Conservation (phyloP, 2,113 vertebrate species). For the Scomber colias region DNA sequence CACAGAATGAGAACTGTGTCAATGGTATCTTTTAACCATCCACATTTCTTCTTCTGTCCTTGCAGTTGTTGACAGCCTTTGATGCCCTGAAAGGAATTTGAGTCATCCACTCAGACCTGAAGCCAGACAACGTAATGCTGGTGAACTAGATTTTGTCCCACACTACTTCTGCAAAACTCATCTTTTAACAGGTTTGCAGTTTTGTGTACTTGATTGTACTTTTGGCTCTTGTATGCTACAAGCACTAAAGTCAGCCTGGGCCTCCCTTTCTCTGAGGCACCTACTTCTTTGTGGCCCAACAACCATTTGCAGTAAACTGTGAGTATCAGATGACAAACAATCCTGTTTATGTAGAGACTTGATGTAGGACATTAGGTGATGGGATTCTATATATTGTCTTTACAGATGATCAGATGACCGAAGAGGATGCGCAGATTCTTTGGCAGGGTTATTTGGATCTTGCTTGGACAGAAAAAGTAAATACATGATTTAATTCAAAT, state of each 20-base stretch:
- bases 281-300: neutral
- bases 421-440: too few relatives aligned
- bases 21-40: too few relatives aligned
- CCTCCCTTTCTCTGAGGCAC: neutral
- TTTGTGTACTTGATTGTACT: too few relatives aligned
- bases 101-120: neutral
- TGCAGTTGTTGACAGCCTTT: too few relatives aligned
- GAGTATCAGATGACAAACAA: neutral
- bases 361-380: too few relatives aligned
- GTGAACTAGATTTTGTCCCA: neutral
- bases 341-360: neutral
- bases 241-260: constrained; percentile 22
- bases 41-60: neutral
- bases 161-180: neutral
- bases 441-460: too few relatives aligned
- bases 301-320: neutral
- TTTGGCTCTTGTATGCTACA: neutral
- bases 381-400: neutral
- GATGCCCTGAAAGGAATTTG: too few relatives aligned
- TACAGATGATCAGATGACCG: neutral
- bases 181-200: too few relatives aligned
- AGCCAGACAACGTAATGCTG: constrained; percentile 22
- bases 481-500: too few relatives aligned
- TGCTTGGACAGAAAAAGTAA: too few relatives aligned
- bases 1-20: too few relatives aligned